phyloP scores from a whole-genome alignment of 64 coral and sea anemone genomes.

The Montipora cactus region DNA sequence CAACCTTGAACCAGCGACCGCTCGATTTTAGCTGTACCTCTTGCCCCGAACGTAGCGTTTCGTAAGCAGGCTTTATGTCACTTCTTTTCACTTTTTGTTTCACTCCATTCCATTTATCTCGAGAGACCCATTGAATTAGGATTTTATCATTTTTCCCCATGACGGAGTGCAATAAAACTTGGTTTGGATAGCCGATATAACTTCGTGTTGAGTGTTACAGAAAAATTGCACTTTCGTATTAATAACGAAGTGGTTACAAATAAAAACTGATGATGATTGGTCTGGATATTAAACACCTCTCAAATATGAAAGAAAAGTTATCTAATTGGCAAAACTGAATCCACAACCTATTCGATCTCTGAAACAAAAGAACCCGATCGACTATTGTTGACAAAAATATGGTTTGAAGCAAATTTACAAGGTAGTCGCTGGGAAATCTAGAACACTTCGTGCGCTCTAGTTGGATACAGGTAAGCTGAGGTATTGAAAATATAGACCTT shows the following conservation, averaged over 20 bases:
- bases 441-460: no score
- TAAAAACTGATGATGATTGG: no score
- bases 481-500: neutral
- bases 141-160: neutral
- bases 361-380: neutral
- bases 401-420: no score
- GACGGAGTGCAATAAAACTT: neutral
- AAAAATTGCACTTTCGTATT: no score
- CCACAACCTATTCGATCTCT: no score
- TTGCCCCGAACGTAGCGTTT: neutral
- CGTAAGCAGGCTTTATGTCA: slow-evolving; percentile 1
- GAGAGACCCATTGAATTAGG: neutral
- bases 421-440: no score
- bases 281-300: neutral
- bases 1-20: neutral
- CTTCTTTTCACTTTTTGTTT: slow-evolving; percentile 3
- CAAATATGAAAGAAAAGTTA: no score
- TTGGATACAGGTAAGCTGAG: neutral
- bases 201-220: no score
- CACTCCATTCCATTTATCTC: neutral
- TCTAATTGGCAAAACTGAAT: no score
- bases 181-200: neutral
- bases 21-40: neutral
- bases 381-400: neutral
- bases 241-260: no score